phyloP scores from a whole-genome alignment of 2,113 vertebrate genomes.

The Nothobranchius furzeri region DNA sequence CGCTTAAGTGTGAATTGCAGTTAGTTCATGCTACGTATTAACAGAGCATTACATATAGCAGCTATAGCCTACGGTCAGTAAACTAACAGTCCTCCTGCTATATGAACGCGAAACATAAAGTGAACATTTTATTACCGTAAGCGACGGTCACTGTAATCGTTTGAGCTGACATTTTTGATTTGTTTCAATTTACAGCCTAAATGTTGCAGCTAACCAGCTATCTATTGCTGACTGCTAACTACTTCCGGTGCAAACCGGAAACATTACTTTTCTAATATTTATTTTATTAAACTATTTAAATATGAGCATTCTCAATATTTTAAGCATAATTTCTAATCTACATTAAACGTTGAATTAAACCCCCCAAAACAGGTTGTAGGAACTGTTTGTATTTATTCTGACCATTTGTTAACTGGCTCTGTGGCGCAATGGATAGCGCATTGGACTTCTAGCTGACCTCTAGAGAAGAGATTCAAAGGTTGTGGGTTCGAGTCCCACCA shows the following conservation, averaged over 20 bases:
- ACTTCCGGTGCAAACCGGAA: conserved; percentile 48
- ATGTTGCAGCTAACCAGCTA: conserved; percentile 21
- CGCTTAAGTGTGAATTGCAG: neutral
- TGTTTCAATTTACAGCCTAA: conserved; percentile 12
- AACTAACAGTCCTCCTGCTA: neutral
- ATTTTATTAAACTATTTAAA: neutral
- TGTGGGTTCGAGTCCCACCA: conserved; percentile 68
- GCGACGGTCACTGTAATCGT: conserved; percentile 77
- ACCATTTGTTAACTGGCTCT: conserved; percentile 30
- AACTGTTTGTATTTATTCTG: too few relatives aligned
- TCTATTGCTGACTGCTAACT: conserved; percentile 20
- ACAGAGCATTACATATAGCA: neutral
- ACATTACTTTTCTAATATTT: neutral
- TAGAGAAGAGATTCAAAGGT: conserved; percentile 55
- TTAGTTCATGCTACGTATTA: neutral
- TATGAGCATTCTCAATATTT: too few relatives aligned
- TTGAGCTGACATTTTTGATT: conserved; percentile 71
- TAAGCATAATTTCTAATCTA: neutral
- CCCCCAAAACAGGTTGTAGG: too few relatives aligned
- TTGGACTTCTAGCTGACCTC: conserved; percentile 54
- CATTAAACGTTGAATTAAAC: neutral
- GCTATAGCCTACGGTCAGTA: neutral
- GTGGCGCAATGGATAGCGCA: conserved; percentile 67
- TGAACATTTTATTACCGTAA: conserved; percentile 70
- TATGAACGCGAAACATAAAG: too few relatives aligned